Base-by-base conservation (phyloP, 2,113 vertebrate species). In the Varanus komodoensis region DNA sequence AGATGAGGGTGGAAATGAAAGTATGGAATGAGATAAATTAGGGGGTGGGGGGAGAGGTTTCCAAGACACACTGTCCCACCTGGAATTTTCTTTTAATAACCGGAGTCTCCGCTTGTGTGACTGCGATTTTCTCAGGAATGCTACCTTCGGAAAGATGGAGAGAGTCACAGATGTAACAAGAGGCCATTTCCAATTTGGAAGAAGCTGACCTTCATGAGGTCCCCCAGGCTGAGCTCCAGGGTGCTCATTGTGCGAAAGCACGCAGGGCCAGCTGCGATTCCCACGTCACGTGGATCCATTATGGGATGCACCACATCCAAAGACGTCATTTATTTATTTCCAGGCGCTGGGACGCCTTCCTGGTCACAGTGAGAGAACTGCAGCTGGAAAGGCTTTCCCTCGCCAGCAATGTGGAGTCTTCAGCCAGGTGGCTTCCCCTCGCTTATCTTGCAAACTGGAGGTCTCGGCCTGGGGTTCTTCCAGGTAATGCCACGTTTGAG, bases 41-140 rank as follows among this genome's bases (percentile, higher is more conserved):
- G 3, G 3, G 67, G 0, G 48, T 2, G 19, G 2, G 14, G 48
- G 48, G 8, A 23, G 44, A 3, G 23, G 21, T 19, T 27, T 54
- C 25, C 8, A 6, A 57, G 25, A 1, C n/a, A 1, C 6, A 27
- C 8, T 48, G 64, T 69, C 17, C 29, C 4, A 54, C 32, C 32
- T 25, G 34, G 23, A 27, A 67, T 38, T 57, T 67, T n/a, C 52
- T n/a, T 89, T 27, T 38, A 44, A 25, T 77, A 50, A 25, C 50
- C 6, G 15, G 25, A 8, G 17, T 2, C 3, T 15, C 1, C 9
- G 25, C 32, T 74, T 27, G 2, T 29, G 29, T 5, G 1, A 0
- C 0, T 34, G 38, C 17, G 9, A 15, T 21, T 61, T 79, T 21
- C 25, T 14, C 25, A 32, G 48, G n/a, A 14, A 34, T 14, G 19